Evolutionary conservation across 2,113 vertebrate genomes (phyloP), one percentile per base, ranked within the genome.

Genomic region (Meriones unguiculatus): DNA sequence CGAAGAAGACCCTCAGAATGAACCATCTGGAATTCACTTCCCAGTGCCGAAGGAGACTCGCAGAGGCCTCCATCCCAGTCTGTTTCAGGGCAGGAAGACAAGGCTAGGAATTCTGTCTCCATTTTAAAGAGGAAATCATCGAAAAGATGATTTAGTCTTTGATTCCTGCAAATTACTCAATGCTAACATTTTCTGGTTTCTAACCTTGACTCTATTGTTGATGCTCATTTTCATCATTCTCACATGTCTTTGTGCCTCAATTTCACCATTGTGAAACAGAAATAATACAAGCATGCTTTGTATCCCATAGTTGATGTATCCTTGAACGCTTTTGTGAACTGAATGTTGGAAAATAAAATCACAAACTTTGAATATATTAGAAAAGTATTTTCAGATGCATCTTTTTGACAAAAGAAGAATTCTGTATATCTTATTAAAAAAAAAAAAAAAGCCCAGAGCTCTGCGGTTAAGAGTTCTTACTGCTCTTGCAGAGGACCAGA

Each of bases 361-460:
- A n/a, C 7, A 69, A 94, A 25, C 50, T 94, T 87, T 92, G 65
- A 96, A 7, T 75, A 41, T 89, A 81, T 41, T 78, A 90, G 38
- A 52, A 93, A 94, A 89, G 95, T 65, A 96, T 89, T 96, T 95
- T 94, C 93, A 69, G 38, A 90, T 78, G 59, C 93, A 73, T 93
- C 24, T 30, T 96, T 97, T 96, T 46, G 73, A 84, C 75, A 91
- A 87, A 38, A 87, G 14, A 94, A 81, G 32, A 91, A 96, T 86
- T 9, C 11, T 93, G 65, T 77, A 87, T 57, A 78, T 8, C 5
- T 57, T 78, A 70, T 91, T 94, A 7, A 14, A 15, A 54, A 65
- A n/a, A 65, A 65, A 85, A 35, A 52, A 52, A 22, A 7, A 13
- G n/a, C 46, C 14, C 6, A 84, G n/a, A 11, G 9, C 82, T 65